A percentile compares a stretch with the other conserved stretches of the same genome.
phyloP scores from a whole-genome alignment of 2,797 vertebrate genomes.

The Botia almorhae region DNA sequence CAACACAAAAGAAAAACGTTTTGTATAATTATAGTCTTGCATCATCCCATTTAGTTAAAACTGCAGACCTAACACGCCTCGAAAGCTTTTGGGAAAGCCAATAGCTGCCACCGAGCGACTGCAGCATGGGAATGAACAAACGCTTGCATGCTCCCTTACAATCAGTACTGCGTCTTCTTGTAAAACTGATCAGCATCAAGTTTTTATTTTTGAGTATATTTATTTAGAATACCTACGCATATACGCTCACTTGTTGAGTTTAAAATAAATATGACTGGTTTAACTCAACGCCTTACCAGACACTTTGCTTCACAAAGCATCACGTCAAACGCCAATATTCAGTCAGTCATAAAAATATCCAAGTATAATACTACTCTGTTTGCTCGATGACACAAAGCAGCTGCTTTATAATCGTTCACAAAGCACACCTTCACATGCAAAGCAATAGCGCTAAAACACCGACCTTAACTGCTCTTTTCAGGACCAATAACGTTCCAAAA shows the following conservation, averaged over 20 bases:
- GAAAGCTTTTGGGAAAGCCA: too few relatives aligned
- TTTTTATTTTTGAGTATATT: not conserved
- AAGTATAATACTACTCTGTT: not conserved
- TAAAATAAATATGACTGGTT: not conserved
- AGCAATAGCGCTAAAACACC: not conserved
- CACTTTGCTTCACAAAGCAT: not conserved
- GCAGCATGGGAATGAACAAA: not conserved
- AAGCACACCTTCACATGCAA: not conserved
- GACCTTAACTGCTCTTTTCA: conserved; percentile 32
- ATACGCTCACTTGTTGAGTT: not conserved
- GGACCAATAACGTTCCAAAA: conserved; percentile 27
- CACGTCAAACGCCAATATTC: not conserved
- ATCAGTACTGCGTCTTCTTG: not conserved
- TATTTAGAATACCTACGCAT: not conserved
- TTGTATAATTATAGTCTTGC: too few relatives aligned
- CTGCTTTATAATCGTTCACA: not conserved
- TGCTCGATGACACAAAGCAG: too few relatives aligned
- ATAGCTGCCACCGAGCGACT: not conserved
- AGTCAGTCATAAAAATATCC: not conserved
- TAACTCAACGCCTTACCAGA: conserved; percentile 11
- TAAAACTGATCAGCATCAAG: not conserved
- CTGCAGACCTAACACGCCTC: too few relatives aligned
- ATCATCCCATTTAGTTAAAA: too few relatives aligned
- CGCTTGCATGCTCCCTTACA: not conserved
- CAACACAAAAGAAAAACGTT: too few relatives aligned